Conservation (phyloP, 2,113 vertebrate species). For the Osmerus mordax region DNA sequence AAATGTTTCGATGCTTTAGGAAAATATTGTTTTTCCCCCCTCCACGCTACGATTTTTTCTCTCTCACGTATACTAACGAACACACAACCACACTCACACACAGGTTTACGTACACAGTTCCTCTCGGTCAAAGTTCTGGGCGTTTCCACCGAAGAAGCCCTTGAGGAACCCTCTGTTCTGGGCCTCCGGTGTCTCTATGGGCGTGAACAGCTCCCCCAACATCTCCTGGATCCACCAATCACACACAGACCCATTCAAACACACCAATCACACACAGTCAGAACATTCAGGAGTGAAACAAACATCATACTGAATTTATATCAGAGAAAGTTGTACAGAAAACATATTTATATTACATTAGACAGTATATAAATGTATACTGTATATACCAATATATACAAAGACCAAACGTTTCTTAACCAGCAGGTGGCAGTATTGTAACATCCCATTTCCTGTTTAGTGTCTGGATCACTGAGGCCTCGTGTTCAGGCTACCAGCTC, state of each 20-base stretch:
- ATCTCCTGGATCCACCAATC: constrained; percentile 78
- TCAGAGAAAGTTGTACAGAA: neutral
- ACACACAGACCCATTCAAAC: constrained; percentile 1
- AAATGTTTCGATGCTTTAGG: neutral
- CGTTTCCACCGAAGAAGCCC: constrained; percentile 92
- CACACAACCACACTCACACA: neutral
- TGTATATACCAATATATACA: too few species aligned
- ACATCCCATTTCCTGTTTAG: constrained; percentile 1
- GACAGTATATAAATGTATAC: too few species aligned
- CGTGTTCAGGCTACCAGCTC: neutral
- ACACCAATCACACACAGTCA: neutral
- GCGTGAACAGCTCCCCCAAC: constrained; percentile 95
- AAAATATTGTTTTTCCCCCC: neutral
- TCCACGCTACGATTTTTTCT: neutral
- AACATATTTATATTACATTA: too few species aligned
- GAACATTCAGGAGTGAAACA: neutral
- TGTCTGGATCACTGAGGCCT: neutral
- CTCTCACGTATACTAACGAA: neutral
- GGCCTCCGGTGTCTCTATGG: constrained; percentile 95
- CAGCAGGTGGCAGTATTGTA: constrained; percentile 56
- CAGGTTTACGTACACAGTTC: constrained; percentile 87
- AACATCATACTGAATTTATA: neutral
- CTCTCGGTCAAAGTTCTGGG: constrained; percentile 92
- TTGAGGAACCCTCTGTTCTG: constrained; percentile 97
- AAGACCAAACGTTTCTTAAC: neutral